Evolutionary conservation across 2,113 vertebrate species (phyloP).

Genomic region (Oryzias woworae): DNA sequence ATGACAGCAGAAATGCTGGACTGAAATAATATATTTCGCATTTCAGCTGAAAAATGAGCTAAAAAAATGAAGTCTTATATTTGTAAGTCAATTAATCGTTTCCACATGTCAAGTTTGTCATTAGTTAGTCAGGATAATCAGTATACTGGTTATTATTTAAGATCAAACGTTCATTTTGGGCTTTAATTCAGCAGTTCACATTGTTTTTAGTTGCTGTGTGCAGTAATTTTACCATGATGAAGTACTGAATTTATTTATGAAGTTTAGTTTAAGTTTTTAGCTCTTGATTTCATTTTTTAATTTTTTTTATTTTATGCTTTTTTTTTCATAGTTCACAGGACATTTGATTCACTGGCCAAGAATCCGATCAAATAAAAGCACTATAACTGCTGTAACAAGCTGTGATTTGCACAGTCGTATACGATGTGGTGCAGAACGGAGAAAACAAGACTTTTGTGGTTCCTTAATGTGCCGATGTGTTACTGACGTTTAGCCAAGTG

Average conservation of each 20-base stretch:
- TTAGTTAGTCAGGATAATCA: too few species aligned
- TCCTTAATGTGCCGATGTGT: slow-evolving; percentile 22
- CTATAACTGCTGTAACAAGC: slow-evolving; percentile 51
- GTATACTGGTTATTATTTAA: too few species aligned
- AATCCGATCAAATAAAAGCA: slow-evolving; percentile 39
- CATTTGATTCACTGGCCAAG: slow-evolving; percentile 30
- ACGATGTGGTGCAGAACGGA: slow-evolving; percentile 19
- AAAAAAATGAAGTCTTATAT: too few species aligned
- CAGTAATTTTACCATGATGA: slow-evolving; percentile 15
- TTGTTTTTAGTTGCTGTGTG: background rate
- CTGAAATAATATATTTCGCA: too few species aligned
- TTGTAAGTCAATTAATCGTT: too few species aligned
- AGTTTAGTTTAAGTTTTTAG: slow-evolving; percentile 26
- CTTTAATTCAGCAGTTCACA: too few species aligned
- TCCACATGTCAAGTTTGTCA: too few species aligned
- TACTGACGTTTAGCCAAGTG: slow-evolving; percentile 20
- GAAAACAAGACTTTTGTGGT: background rate
- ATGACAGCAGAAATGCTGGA: too few species aligned
- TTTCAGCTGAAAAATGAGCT: too few species aligned
- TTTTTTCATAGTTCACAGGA: background rate
- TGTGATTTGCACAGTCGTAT: slow-evolving; percentile 42
- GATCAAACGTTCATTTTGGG: too few species aligned
- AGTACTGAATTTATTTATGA: slow-evolving; percentile 18
- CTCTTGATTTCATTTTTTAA: background rate
- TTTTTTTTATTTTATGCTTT: background rate